Evolutionary conservation across 2,113 vertebrate species (phyloP).

Genomic region (Myrmecobius fasciatus): DNA sequence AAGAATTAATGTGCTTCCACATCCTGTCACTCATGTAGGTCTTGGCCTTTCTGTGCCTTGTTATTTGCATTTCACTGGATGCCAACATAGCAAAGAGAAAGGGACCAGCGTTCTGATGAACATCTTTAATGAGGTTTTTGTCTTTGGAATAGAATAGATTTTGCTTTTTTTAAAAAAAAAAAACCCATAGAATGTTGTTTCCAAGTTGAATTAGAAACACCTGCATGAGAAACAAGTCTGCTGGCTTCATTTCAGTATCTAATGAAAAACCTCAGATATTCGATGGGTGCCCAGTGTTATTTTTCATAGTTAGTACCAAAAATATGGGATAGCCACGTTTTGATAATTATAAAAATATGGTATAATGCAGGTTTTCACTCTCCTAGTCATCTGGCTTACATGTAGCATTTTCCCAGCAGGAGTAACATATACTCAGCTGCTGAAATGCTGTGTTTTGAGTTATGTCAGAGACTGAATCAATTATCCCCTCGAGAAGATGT

Average conservation of each 20-base stretch:
- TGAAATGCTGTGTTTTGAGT: constrained; percentile 60
- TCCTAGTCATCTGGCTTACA: neutral
- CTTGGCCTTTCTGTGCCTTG: neutral
- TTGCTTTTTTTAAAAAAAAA: neutral
- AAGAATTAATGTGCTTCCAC: neutral
- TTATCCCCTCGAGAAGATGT: constrained; percentile 40
- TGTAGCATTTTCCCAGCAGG: neutral
- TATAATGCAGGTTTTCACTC: neutral
- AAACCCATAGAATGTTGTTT: neutral
- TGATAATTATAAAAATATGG: neutral
- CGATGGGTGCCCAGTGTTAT: neutral
- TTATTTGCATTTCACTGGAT: neutral
- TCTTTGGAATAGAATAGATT: neutral
- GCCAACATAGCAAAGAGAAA: neutral
- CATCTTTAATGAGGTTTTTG: neutral
- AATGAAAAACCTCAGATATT: neutral
- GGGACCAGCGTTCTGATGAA: neutral
- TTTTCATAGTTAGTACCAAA: neutral
- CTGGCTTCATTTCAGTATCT: neutral
- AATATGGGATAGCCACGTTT: neutral
- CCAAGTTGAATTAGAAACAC: neutral
- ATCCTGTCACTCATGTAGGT: neutral
- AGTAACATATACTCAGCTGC: constrained; percentile 57
- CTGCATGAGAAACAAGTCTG: neutral
- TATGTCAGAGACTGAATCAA: constrained; percentile 48